Evolutionary conservation across 2,797 vertebrate genomes (phyloP).

Genomic region (Gallinago solitaria): DNA sequence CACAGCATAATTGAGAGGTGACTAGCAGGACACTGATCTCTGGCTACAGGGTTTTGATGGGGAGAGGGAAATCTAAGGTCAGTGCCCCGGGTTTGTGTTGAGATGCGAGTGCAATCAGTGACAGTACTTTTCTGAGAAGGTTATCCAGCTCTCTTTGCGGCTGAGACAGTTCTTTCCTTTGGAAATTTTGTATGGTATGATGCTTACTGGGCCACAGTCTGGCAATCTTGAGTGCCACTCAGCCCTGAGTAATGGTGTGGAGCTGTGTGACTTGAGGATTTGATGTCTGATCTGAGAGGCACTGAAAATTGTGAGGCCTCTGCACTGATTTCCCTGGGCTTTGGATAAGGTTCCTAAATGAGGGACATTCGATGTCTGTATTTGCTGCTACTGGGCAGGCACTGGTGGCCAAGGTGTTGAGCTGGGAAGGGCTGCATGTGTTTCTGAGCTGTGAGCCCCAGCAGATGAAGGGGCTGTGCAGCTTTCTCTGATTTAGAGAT

Average conservation of each 20-base stretch:
- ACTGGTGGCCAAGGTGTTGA: background rate
- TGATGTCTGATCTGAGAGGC: background rate
- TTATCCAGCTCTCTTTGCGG: background rate
- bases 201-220: background rate
- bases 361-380: rapidly evolving
- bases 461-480: background rate
- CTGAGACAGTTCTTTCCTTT: background rate
- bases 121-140: background rate
- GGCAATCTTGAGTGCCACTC: background rate
- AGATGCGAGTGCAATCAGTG: background rate
- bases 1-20: rapidly evolving
- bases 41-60: background rate
- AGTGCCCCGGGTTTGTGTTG: background rate
- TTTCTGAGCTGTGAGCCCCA: background rate
- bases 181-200: background rate
- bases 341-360: background rate
- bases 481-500: background rate
- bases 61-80: background rate
- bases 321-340: background rate
- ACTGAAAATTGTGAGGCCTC: background rate
- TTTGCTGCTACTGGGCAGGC: background rate
- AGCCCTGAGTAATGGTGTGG: background rate
- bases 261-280: background rate
- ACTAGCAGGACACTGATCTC: background rate
- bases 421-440: rapidly evolving